Conservation (phyloP, 2,888 invertebrate genomes). For the Trichopoda pennipes region DNA sequence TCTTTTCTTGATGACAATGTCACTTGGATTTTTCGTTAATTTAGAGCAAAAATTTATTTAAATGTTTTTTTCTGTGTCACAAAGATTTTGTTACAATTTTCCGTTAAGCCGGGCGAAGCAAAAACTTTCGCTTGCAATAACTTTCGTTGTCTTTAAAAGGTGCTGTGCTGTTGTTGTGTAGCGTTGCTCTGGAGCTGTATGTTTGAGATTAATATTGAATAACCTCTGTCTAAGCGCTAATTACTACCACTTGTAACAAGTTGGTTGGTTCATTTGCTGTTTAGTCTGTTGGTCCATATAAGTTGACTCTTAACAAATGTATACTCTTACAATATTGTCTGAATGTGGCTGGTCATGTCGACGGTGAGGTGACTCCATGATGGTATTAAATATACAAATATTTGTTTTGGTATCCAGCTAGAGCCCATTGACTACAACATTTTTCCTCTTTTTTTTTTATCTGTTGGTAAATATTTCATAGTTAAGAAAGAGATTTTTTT, state of each 20-base stretch:
- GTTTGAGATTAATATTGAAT: slow-evolving; percentile 66
- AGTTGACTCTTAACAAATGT: slow-evolving; percentile 3
- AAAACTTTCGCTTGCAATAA: slow-evolving; percentile 46
- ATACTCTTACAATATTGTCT: background rate
- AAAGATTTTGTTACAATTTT: background rate
- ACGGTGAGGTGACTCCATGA: slow-evolving; percentile 34
- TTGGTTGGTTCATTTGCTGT: slow-evolving; percentile 37
- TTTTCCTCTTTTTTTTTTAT: slow-evolving; percentile 41
- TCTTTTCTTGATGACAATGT: slow-evolving; percentile 60
- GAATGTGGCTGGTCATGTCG: slow-evolving; percentile 4
- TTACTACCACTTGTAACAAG: slow-evolving; percentile 64
- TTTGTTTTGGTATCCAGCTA: slow-evolving; percentile 36
- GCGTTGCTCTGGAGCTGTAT: slow-evolving; percentile 23
- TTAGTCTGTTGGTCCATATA: slow-evolving; percentile 24
- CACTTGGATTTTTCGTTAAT: slow-evolving; percentile 53
- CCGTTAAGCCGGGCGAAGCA: slow-evolving; percentile 31
- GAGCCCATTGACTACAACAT: slow-evolving; percentile 14
- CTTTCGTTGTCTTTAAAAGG: slow-evolving; percentile 57
- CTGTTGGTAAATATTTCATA: slow-evolving; percentile 58
- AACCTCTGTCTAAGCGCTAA: slow-evolving; percentile 67
- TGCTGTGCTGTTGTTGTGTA: slow-evolving; percentile 10
- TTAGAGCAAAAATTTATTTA: slow-evolving; percentile 61
- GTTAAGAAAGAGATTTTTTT: slow-evolving; percentile 57
- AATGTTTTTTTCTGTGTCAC: slow-evolving; percentile 23
- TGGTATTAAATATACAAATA: slow-evolving; percentile 59